Evolutionary conservation across 2,888 invertebrate genomes (phyloP).

Genomic region (Drosophila eohydei): DNA sequence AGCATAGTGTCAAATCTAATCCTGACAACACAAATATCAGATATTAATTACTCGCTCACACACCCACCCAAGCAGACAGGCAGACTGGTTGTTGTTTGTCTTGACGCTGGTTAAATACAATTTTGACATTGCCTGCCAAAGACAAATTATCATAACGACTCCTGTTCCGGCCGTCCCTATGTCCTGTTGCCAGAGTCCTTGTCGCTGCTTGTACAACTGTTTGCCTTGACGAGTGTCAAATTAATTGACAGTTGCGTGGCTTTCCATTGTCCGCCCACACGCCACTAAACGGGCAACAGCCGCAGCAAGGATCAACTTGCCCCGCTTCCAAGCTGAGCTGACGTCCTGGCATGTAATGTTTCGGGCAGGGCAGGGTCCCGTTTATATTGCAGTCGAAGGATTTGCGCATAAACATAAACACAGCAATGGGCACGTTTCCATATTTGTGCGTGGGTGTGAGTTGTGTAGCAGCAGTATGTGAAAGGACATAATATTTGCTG

Average conservation of each 20-base stretch:
- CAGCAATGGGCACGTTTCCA: constrained; percentile 53
- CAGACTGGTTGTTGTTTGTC: constrained; percentile 30
- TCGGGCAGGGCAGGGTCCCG: constrained; percentile 3
- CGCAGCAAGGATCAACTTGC: constrained; percentile 41
- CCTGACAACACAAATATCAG: constrained; percentile 46
- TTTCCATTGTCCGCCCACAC: constrained; percentile 51
- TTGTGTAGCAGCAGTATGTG: constrained; percentile 36
- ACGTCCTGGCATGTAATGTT: constrained; percentile 23
- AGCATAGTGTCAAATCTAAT: constrained; percentile 37
- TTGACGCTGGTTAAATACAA: constrained; percentile 51
- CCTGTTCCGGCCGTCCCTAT: constrained; percentile 7
- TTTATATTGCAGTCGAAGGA: constrained; percentile 41
- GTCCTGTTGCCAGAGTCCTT: constrained; percentile 17
- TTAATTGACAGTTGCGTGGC: constrained; percentile 64
- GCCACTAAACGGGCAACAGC: constrained; percentile 40
- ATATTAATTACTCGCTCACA: constrained; percentile 46
- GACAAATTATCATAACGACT: constrained; percentile 62
- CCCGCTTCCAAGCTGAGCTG: constrained; percentile 7
- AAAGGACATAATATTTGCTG: constrained; percentile 68
- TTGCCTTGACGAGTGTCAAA: constrained; percentile 52
- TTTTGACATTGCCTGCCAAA: constrained; percentile 58
- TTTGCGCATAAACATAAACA: constrained; percentile 55
- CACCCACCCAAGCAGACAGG: constrained; percentile 17
- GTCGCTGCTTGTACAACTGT: constrained; percentile 35
- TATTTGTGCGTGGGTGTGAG: constrained; percentile 34